These are phyloP conservation scores for Xenops minutus DNA, from an alignment of 2,797 vertebrate species.

Conservation along the genomic window DNA sequence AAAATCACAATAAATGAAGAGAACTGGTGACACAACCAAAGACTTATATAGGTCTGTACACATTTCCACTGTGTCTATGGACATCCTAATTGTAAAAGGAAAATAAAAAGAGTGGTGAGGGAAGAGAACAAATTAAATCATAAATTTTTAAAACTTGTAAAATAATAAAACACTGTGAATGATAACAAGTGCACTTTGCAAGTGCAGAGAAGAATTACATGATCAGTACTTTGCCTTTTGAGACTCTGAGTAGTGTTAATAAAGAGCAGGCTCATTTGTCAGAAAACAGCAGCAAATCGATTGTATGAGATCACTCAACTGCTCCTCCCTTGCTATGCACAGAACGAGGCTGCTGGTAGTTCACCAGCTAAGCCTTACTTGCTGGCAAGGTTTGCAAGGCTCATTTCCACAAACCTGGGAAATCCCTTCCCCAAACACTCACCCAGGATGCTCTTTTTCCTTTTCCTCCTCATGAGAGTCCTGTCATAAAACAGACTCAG, in stretches of 20 bases:
- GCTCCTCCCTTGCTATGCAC: background rate
- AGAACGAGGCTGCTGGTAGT: background rate
- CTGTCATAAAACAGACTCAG: background rate
- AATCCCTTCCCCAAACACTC: background rate
- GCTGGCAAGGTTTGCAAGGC: background rate
- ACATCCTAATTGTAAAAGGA: background rate
- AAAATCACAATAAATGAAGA: background rate
- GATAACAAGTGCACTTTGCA: background rate
- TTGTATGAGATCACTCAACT: background rate
- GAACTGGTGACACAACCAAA: rapidly evolving
- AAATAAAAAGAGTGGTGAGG: background rate
- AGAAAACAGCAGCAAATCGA: background rate
- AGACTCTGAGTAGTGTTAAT: background rate
- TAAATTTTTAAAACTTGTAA: background rate
- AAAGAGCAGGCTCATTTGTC: background rate
- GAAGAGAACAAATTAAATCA: background rate
- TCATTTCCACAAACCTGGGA: background rate
- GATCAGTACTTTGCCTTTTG: background rate
- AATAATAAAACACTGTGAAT: background rate
- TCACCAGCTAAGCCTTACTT: background rate
- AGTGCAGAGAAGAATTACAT: background rate
- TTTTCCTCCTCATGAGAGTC: background rate
- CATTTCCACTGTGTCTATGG: background rate
- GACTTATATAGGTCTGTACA: background rate
- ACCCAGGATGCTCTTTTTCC: background rate